phyloP scores from a whole-genome alignment of 2,888 invertebrate genomes.

The Coremacera marginata region DNA sequence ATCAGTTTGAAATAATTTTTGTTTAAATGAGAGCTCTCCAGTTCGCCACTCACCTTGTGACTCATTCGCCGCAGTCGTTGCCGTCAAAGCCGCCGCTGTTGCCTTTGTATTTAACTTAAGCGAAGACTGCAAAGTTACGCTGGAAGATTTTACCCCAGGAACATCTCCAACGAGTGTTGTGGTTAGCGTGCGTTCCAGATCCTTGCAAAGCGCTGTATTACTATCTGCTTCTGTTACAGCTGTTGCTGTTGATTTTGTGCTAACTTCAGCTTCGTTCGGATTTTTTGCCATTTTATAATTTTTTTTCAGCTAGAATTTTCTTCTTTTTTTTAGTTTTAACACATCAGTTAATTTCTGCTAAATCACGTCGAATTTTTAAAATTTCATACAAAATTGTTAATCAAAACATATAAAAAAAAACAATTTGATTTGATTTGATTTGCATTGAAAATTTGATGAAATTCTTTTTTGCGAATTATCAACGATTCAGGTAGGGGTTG shows the following conservation, averaged over 20 bases:
- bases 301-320: neutral
- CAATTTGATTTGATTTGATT: conserved; percentile 9
- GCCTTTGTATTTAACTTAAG: neutral
- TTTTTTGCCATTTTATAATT: conserved; percentile 28
- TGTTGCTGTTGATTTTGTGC: neutral
- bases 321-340: neutral
- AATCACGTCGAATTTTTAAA: neutral
- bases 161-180: neutral
- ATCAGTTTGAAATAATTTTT: too few relatives aligned
- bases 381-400: neutral
- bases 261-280: neutral
- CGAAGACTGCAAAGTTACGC: neutral
- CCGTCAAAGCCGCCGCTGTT: neutral
- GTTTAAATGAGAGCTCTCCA: neutral
- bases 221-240: neutral
- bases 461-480: conserved; percentile 8
- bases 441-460: conserved; percentile 25
- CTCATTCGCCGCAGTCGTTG: conserved; percentile 12
- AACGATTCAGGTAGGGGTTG: too few relatives aligned
- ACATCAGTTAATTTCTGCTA: neutral
- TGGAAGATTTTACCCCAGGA: neutral
- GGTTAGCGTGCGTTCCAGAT: neutral
- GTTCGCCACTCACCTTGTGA: conserved; percentile 18
- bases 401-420: neutral
- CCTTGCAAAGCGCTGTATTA: neutral